These are phyloP conservation scores for Ellobius talpinus DNA, from an alignment of 2,113 vertebrate genomes.

Conservation along the genomic window DNA sequence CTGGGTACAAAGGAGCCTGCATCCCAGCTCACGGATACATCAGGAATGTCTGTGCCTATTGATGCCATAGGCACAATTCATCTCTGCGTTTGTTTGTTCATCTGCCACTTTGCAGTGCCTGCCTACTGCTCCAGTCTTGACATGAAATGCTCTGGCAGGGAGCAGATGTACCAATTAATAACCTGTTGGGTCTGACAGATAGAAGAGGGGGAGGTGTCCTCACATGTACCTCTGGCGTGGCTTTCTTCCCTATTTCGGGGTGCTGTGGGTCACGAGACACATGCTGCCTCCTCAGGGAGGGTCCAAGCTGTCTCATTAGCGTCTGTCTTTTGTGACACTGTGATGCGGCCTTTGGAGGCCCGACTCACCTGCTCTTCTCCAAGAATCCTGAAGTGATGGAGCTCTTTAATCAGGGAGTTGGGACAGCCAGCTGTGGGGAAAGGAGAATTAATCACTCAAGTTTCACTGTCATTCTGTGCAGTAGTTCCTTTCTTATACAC, in stretches of 20 bases:
- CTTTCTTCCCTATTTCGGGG: conserved; percentile 67
- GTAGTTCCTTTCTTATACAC: background rate
- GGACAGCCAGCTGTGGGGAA: conserved; percentile 91
- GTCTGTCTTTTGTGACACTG: conserved; percentile 76
- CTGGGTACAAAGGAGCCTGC: background rate
- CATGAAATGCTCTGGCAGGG: conserved; percentile 77
- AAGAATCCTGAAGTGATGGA: conserved; percentile 95
- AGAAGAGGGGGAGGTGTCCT: conserved; percentile 66
- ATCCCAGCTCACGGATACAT: background rate
- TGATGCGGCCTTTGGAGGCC: conserved; percentile 60
- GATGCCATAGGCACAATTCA: background rate
- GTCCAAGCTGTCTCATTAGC: conserved; percentile 83
- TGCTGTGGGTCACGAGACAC: conserved; percentile 74
- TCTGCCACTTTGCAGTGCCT: conserved; percentile 57
- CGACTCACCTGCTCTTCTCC: conserved; percentile 94
- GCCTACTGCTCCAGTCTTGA: conserved; percentile 70
- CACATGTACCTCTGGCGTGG: background rate
- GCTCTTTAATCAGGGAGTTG: conserved; percentile 93
- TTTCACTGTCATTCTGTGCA: background rate
- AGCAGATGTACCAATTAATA: conserved; percentile 90
- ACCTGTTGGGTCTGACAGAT: conserved; percentile 86
- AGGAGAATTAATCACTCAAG: conserved; percentile 78
- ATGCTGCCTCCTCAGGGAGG: conserved; percentile 75
- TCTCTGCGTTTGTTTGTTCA: conserved; percentile 31
- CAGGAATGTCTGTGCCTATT: background rate